These are phyloP conservation scores for Rallus limicola DNA, from an alignment of 2,113 vertebrate species.

Conservation along the genomic window DNA sequence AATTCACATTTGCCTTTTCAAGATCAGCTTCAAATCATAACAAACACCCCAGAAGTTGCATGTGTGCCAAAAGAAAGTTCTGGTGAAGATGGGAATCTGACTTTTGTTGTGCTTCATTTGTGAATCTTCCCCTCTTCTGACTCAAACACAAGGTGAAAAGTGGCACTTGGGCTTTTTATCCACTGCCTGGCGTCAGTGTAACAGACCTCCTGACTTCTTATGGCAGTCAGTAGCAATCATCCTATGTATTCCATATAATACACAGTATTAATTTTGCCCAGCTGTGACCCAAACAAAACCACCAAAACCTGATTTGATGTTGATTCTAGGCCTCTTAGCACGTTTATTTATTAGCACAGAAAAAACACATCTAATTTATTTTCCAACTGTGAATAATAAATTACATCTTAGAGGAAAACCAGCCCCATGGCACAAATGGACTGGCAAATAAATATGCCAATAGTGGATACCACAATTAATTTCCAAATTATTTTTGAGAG, in stretches of 20 bases:
- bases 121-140: neutral
- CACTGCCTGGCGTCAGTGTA: neutral
- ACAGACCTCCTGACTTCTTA: neutral
- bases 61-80: neutral
- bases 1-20: neutral
- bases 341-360: neutral
- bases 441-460: neutral
- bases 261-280: neutral
- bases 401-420: neutral
- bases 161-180: neutral
- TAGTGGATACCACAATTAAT: neutral
- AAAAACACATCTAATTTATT: neutral
- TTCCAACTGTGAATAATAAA: neutral
- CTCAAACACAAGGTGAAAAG: neutral
- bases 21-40: neutral
- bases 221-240: neutral
- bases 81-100: neutral
- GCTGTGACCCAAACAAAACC: neutral
- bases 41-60: neutral
- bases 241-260: neutral
- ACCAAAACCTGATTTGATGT: neutral
- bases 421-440: neutral
- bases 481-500: neutral
- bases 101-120: neutral
- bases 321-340: neutral